Conservation (phyloP, 2,113 vertebrate species). For the Boulengeromyrus knoepffleri region DNA sequence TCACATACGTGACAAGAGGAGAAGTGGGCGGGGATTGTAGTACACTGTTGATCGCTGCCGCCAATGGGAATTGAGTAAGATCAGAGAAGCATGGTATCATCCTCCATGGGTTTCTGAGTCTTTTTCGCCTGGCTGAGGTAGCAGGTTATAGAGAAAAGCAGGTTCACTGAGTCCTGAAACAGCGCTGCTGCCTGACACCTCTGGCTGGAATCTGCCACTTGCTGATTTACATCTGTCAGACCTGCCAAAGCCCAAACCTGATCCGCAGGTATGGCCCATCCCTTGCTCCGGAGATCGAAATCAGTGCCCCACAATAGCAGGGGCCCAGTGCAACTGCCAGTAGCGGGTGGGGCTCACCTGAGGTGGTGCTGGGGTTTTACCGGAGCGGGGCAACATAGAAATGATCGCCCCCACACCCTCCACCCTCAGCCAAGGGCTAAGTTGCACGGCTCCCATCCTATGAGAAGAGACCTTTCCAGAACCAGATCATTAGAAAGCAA, state of each 20-base stretch:
- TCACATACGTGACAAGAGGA: background rate
- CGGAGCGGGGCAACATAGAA: background rate
- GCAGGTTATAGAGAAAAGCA: background rate
- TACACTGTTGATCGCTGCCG: background rate
- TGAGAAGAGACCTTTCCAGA: background rate
- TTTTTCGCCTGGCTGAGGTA: background rate
- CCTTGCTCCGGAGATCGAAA: background rate
- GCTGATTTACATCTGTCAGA: background rate
- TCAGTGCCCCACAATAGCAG: slow-evolving; percentile 10
- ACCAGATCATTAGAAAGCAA: background rate
- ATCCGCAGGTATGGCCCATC: slow-evolving; percentile 11
- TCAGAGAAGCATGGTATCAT: background rate
- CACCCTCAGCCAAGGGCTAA: background rate
- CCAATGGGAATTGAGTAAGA: background rate
- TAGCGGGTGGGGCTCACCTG: background rate
- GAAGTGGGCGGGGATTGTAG: background rate
- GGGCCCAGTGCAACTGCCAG: background rate
- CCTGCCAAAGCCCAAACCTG: background rate
- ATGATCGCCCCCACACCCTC: background rate
- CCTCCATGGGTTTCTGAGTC: background rate
- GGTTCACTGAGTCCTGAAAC: background rate
- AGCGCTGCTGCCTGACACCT: background rate
- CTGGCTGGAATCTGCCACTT: background rate
- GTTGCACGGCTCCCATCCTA: background rate
- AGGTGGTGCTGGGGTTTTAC: background rate